phyloP scores from a whole-genome alignment of 2,113 vertebrate species.

The Pardalotus punctatus region DNA sequence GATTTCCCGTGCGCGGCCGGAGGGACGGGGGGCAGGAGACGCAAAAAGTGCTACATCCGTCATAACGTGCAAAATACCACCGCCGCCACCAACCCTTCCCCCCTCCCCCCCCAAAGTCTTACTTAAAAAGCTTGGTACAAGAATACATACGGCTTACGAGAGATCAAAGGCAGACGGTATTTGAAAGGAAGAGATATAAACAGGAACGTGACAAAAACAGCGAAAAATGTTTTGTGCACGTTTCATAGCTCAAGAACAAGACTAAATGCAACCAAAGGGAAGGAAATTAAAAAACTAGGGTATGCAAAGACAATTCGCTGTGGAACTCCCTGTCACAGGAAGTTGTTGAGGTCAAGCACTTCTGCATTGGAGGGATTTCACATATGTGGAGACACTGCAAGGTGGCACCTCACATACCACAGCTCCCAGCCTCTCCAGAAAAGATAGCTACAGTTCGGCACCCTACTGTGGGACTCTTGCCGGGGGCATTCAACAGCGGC shows the following conservation, averaged over 20 bases:
- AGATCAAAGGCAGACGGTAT: background rate
- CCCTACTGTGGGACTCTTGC: background rate
- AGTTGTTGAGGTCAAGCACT: constrained; percentile 59
- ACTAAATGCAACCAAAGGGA: background rate
- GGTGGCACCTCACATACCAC: background rate
- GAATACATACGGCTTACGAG: background rate
- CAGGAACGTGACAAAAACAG: background rate
- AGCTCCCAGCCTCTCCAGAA: background rate
- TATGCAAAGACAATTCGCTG: background rate
- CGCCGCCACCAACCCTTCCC: rapidly evolving
- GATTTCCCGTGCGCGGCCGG: background rate
- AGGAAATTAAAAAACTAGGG: background rate
- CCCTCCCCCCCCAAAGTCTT: rapidly evolving
- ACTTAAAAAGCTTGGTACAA: background rate
- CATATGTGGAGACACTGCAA: background rate
- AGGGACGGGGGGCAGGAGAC: background rate
- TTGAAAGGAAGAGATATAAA: background rate
- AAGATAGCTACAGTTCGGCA: background rate
- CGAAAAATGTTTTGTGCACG: background rate
- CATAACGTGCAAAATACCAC: background rate
- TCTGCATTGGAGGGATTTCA: constrained; percentile 18
- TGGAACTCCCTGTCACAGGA: constrained; percentile 31
- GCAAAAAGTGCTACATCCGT: background rate
- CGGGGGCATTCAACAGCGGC: rapidly evolving
- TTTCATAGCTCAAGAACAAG: background rate